Evolutionary conservation across 1,140 invertebrate genomes (phyloP).

Genomic region (Tetragonula clypearis): DNA sequence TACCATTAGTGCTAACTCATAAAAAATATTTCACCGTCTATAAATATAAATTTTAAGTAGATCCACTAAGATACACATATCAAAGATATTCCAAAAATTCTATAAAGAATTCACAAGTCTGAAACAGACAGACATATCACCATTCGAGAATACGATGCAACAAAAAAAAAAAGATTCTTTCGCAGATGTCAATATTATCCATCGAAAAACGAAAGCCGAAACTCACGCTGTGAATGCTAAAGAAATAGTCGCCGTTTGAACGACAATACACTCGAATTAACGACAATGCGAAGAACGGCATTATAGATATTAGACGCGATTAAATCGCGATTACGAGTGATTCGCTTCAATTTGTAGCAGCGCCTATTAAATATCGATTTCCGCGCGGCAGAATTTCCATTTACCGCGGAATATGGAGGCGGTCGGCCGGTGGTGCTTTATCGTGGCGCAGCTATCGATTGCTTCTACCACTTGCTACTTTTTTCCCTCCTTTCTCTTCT

Average conservation of each 20-base stretch:
- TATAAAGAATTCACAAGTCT: too few species aligned
- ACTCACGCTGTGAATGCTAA: too few species aligned
- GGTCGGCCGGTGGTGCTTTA: slow-evolving; percentile 5
- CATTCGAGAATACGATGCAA: too few species aligned
- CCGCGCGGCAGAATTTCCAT: slow-evolving; percentile 33
- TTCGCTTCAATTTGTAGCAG: slow-evolving; percentile 20
- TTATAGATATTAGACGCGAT: slow-evolving; percentile 25
- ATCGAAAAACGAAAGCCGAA: too few species aligned
- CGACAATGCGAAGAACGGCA: background rate
- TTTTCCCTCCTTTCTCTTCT: background rate
- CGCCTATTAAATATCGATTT: slow-evolving; percentile 45
- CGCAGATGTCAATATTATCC: too few species aligned
- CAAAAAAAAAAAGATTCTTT: too few species aligned
- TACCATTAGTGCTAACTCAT: too few species aligned
- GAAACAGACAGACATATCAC: too few species aligned
- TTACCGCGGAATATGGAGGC: slow-evolving; percentile 24
- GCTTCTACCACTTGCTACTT: slow-evolving; percentile 12
- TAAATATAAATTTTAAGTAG: too few species aligned
- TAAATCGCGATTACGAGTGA: slow-evolving; percentile 17
- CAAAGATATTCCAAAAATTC: too few species aligned
- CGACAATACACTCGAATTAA: background rate
- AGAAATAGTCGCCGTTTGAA: background rate
- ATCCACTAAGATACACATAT: too few species aligned
- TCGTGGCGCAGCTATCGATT: slow-evolving; percentile 31
- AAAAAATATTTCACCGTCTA: too few species aligned